Conservation (phyloP, 2,797 vertebrate genomes). For the Centroberyx gerrardi region DNA sequence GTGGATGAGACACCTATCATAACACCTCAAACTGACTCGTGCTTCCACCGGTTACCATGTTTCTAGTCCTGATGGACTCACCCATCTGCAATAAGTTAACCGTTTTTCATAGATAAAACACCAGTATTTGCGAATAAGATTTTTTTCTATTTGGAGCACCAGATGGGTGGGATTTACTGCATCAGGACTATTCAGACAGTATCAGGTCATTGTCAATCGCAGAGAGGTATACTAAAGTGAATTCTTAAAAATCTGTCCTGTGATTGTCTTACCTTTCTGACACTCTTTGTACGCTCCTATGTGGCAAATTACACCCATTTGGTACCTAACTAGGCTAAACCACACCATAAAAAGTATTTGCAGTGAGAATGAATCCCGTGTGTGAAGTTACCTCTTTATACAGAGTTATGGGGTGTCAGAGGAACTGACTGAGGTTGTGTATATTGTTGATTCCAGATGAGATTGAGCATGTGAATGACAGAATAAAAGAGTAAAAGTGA, state of each 20-base stretch:
- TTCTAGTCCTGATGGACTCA: conserved; percentile 1
- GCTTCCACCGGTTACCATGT: conserved; percentile 1
- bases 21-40: conserved; percentile 18
- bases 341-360: background rate
- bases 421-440: background rate
- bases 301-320: no score
- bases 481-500: background rate
- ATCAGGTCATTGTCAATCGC: no score
- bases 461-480: background rate
- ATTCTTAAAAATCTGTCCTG: no score
- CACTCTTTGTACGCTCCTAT: no score
- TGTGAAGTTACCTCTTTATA: background rate
- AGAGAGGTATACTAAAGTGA: no score
- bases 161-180: conserved; percentile 1
- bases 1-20: conserved; percentile 24
- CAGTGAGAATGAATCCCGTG: background rate
- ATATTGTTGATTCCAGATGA: background rate
- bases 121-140: background rate
- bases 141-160: background rate
- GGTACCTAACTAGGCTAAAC: no score
- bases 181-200: no score
- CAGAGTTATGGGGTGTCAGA: background rate
- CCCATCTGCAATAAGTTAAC: conserved; percentile 30
- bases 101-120: conserved; percentile 3
- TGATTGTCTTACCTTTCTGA: no score